Conservation (phyloP, 2,888 invertebrate species). For the Chironomus tentans region DNA sequence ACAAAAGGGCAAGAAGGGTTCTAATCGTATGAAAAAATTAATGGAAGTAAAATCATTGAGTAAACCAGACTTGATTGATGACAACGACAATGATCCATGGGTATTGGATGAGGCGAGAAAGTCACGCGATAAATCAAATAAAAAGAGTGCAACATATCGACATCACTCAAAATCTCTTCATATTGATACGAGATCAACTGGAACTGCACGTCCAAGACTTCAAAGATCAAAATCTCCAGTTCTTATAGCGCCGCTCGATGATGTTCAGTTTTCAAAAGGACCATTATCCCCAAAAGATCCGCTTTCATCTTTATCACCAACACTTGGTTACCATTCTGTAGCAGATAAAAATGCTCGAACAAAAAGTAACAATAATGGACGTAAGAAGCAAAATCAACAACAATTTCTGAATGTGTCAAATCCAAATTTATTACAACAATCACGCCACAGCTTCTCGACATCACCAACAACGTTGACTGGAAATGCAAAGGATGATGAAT, state of each 20-base stretch:
- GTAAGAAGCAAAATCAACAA: constrained; percentile 3
- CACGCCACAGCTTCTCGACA: constrained; percentile 40
- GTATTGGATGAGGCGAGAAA: constrained; percentile 1
- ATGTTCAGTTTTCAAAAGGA: not conserved
- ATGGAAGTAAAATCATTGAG: constrained; percentile 12
- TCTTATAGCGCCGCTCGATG: not conserved
- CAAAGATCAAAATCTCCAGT: constrained; percentile 33
- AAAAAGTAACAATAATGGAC: not conserved
- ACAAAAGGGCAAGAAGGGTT: constrained; percentile 21
- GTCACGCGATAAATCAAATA: not conserved
- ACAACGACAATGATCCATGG: constrained; percentile 12
- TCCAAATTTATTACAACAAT: constrained; percentile 35
- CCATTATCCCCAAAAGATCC: constrained; percentile 5
- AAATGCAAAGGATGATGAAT: constrained; percentile 34
- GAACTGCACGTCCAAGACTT: constrained; percentile 32
- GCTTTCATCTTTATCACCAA: constrained; percentile 15
- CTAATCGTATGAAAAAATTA: constrained; percentile 16
- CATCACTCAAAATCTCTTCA: constrained; percentile 15
- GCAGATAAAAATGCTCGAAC: not conserved
- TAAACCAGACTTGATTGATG: constrained; percentile 3
- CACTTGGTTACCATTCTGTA: not conserved
- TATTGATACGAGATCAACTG: constrained; percentile 2
- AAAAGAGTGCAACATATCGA: not conserved
- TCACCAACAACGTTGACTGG: constrained; percentile 3
- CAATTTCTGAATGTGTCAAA: constrained; percentile 33